Conservation (phyloP, 2,113 vertebrate genomes). For the Istiophorus platypterus region DNA sequence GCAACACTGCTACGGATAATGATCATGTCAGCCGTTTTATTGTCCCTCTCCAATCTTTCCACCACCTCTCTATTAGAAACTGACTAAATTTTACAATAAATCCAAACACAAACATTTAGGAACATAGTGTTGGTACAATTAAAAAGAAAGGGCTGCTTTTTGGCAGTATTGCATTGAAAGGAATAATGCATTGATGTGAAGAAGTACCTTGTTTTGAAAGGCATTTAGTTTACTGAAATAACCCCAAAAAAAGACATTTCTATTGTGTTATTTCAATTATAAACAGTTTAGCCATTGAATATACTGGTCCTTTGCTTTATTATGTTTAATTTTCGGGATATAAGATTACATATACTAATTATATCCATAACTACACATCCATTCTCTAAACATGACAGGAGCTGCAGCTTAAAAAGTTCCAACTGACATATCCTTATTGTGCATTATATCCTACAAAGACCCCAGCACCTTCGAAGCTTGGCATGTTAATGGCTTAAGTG, state of each 20-base stretch:
- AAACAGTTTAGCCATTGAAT: neutral
- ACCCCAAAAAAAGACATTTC: neutral
- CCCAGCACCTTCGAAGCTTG: constrained; percentile 3
- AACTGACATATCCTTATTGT: neutral
- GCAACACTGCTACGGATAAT: neutral
- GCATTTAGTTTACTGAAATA: neutral
- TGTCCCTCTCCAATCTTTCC: constrained; percentile 1
- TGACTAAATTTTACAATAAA: neutral
- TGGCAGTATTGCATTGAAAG: neutral
- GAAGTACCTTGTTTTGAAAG: neutral
- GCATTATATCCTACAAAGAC: neutral
- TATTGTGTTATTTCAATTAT: too few species aligned
- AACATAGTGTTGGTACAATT: neutral
- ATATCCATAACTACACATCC: neutral
- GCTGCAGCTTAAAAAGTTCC: neutral
- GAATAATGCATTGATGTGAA: neutral
- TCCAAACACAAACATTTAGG: neutral
- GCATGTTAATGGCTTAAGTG: constrained; percentile 12
- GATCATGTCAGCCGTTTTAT: neutral
- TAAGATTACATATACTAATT: neutral
- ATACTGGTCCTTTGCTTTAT: neutral
- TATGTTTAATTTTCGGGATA: neutral
- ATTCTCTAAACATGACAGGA: neutral
- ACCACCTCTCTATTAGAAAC: neutral
- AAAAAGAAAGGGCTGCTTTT: neutral